These are phyloP conservation scores for Anas platyrhynchos DNA, from an alignment of 2,113 vertebrate genomes.

Conservation along the genomic window DNA sequence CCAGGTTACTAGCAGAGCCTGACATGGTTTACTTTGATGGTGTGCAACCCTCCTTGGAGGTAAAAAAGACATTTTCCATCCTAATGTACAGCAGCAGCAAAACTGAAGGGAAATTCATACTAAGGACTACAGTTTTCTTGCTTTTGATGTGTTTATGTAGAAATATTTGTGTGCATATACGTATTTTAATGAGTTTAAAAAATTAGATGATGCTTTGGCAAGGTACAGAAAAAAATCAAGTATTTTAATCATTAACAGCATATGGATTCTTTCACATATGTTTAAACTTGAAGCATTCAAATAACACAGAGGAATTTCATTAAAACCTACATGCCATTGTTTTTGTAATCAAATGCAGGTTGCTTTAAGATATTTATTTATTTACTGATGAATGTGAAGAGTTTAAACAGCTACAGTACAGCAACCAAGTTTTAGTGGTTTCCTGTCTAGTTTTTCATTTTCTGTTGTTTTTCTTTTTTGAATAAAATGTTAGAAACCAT, in stretches of 20 bases:
- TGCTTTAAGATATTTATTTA: background rate
- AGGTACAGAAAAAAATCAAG: background rate
- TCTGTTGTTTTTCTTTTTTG: background rate
- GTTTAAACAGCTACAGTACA: background rate
- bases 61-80: background rate
- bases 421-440: background rate
- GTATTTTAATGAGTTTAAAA: background rate
- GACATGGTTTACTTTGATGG: background rate
- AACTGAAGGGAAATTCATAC: background rate
- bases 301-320: background rate
- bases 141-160: background rate
- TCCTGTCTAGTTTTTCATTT: background rate
- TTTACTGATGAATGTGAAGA: background rate
- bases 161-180: too few species aligned
- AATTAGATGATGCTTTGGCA: background rate
- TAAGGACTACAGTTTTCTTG: background rate
- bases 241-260: background rate
- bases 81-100: background rate
- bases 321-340: background rate
- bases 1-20: background rate
- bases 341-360: background rate
- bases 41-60: background rate
- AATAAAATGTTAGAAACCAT: background rate
- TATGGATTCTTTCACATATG: accelerated
- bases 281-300: background rate